A percentile compares a stretch with the other conserved stretches of the same genome.
Conservation (phyloP, 2,113 vertebrate species). For the Lipotes vexillifer region DNA sequence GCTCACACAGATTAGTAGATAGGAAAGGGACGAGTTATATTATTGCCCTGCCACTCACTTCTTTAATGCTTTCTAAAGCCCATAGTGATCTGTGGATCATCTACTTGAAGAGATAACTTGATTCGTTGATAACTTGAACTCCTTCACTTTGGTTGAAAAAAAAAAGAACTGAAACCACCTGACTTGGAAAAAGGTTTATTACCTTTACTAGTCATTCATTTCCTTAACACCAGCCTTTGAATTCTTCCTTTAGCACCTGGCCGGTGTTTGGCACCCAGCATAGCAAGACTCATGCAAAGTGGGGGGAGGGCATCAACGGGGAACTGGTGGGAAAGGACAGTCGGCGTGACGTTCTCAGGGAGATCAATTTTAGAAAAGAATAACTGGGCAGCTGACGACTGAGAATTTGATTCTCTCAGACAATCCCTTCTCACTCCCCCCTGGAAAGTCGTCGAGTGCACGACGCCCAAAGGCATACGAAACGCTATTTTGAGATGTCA, state of each 20-base stretch:
- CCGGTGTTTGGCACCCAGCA: neutral
- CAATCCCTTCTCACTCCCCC: neutral
- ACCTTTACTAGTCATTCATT: neutral
- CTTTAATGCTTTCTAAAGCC: neutral
- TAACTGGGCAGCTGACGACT: neutral
- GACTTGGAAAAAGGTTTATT: too few relatives aligned
- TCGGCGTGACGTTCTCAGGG: neutral
- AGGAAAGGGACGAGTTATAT: neutral
- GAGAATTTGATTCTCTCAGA: neutral
- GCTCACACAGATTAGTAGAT: neutral
- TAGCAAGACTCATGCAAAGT: neutral
- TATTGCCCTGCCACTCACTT: neutral
- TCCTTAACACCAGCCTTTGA: neutral
- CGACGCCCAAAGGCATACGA: neutral
- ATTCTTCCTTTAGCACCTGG: neutral
- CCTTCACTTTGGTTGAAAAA: neutral
- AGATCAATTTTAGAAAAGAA: constrained; percentile 7
- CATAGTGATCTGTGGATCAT: neutral
- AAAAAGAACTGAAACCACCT: neutral
- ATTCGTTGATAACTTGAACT: neutral
- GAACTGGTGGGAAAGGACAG: neutral
- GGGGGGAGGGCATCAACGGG: neutral
- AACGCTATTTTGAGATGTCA: neutral
- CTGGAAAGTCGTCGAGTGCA: neutral
- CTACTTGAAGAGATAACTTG: neutral